Evolutionary conservation across 2,888 invertebrate species (phyloP), one percentile per base, ranked within the genome.

Genomic region (Thymelicus lineola): DNA sequence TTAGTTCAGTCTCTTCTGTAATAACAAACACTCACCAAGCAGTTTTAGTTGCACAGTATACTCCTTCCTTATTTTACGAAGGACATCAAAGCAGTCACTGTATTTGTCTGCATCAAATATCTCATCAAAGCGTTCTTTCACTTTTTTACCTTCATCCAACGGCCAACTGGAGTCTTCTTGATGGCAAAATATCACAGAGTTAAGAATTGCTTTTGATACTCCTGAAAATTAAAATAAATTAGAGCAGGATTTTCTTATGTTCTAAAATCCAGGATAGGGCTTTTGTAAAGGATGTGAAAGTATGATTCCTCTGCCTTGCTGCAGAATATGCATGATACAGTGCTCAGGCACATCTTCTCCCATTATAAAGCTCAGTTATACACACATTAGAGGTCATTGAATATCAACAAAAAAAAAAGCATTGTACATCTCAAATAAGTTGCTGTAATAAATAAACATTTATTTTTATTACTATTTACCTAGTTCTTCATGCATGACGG

Each of bases 151-250:
- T 86, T 99, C 98, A 83, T 98, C 98, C 67, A 99, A 91, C 0
- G 99, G 99, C 98, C 99, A 99, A 82, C 96, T 96, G 0, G 98
- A 97, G 76, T 99, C 98, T 88, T 99, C 99, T 95, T 99, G 99
- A 86, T 99, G 99, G 82, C 99, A 99, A 88, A 99, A 99, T 78
- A 99, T 97, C 0, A 99, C 99, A 86, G 98, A 97, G 82, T 98
- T 98, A 70, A 99, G 92, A 72, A 99, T 98, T 0, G 99, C 96
- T 84, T 98, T 98, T 0, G 99, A 98, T 0, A 99, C 98, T 73
- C 99, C 98, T 86, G 95, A 86, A 55, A 91, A 42, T 42, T 9
- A 6, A 12, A 50, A 50, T 50, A 7, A 50, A 42, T n/a, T n/a
- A n/a, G n/a, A n/a, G n/a, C n/a, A 28, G 28, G 28, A 28, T 28